Conservation (phyloP, 2,888 invertebrate species). For the Lissonota sp. region DNA sequence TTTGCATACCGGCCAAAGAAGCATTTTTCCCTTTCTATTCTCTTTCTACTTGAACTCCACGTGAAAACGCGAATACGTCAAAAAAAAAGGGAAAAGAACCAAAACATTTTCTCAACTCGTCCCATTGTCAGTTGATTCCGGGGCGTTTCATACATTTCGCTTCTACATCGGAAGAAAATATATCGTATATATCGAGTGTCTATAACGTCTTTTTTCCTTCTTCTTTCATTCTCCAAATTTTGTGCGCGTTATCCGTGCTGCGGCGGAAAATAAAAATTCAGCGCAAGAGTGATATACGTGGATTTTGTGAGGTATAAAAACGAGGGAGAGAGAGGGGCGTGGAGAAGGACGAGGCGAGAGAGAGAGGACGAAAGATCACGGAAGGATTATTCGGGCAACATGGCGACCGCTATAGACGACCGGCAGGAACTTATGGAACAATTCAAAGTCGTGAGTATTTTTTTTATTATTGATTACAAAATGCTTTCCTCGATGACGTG, state of each 20-base stretch:
- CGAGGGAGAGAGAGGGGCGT: conserved; percentile 53
- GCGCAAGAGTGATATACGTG: conserved; percentile 30
- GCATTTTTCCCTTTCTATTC: conserved; percentile 1
- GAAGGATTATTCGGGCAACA: conserved; percentile 79
- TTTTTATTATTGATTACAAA: not conserved
- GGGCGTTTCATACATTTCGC: not conserved
- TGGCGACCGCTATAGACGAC: conserved; percentile 83
- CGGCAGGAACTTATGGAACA: conserved; percentile 82
- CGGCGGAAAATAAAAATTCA: not conserved
- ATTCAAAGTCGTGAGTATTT: conserved; percentile 79
- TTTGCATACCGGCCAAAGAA: conserved; percentile 25
- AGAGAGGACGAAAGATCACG: conserved; percentile 70
- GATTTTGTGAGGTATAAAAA: conserved; percentile 23
- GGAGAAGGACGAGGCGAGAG: conserved; percentile 32
- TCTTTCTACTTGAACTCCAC: not conserved
- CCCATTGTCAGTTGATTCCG: too few relatives aligned
- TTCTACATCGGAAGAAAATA: not conserved
- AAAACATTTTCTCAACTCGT: too few relatives aligned
- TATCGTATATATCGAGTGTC: not conserved
- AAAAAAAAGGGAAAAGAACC: too few relatives aligned
- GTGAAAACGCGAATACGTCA: too few relatives aligned
- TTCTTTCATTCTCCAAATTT: not conserved
- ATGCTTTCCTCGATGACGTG: not conserved
- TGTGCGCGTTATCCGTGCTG: not conserved
- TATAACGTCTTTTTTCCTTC: not conserved